Conservation (phyloP, 1,140 invertebrate species). For the Reticulitermes speratus region DNA sequence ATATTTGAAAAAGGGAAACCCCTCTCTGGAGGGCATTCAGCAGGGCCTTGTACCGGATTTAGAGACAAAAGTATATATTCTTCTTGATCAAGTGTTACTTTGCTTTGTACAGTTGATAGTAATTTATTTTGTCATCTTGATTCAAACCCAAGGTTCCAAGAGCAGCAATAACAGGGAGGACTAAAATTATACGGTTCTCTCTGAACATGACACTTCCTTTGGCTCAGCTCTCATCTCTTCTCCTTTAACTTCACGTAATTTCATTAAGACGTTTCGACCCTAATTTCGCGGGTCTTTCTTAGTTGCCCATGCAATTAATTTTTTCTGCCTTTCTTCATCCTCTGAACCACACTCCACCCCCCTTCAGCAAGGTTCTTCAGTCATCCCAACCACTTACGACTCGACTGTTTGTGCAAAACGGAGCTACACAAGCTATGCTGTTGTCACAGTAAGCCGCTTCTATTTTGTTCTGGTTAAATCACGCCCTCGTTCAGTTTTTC, state of each 20-base stretch:
- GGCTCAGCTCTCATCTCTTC: neutral
- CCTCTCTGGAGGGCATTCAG: too few relatives aligned
- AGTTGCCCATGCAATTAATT: constrained; percentile 1
- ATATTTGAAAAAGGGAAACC: too few relatives aligned
- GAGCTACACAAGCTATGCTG: neutral
- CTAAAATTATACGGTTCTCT: neutral
- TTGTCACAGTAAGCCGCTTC: too few relatives aligned
- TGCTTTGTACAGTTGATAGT: too few relatives aligned
- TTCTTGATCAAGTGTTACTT: too few relatives aligned
- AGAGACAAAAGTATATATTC: too few relatives aligned
- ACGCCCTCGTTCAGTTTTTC: too few relatives aligned
- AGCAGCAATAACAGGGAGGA: neutral
- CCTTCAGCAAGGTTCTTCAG: neutral
- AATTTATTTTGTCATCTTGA: neutral
- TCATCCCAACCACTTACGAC: neutral
- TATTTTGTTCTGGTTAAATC: too few relatives aligned
- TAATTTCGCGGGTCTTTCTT: neutral
- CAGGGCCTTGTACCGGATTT: too few relatives aligned
- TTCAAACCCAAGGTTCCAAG: neutral
- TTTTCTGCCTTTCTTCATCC: neutral
- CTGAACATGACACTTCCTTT: neutral
- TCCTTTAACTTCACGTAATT: neutral
- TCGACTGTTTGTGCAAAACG: neutral
- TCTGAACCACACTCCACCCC: neutral
- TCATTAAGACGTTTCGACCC: neutral